Percentiles rank a stretch among this genome's conserved stretches.
Evolutionary conservation across 1,140 invertebrate genomes (phyloP).

Genomic region (Drosophila suzukii): DNA sequence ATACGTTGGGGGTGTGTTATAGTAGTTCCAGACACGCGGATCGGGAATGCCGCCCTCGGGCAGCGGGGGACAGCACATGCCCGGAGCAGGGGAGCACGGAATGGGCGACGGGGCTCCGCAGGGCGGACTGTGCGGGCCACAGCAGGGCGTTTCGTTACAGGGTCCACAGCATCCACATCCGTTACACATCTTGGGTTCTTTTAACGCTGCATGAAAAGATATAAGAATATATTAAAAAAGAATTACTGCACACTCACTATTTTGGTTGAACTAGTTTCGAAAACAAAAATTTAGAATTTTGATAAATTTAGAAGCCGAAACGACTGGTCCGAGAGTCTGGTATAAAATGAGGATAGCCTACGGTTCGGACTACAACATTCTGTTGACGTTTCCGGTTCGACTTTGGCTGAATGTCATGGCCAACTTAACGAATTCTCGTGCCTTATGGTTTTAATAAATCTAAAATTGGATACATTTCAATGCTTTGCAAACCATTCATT

Average conservation of each 20-base stretch:
- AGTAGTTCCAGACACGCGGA: constrained; percentile 78
- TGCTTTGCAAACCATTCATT: no score
- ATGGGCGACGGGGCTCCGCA: constrained; percentile 76
- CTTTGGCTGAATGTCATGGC: not conserved
- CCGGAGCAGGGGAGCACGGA: constrained; percentile 76
- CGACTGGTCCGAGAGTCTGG: constrained; percentile 3
- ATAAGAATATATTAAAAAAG: not conserved
- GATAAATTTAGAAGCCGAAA: constrained; percentile 13
- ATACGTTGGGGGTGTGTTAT: constrained; percentile 77
- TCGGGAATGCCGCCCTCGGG: constrained; percentile 79
- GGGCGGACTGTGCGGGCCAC: constrained; percentile 77
- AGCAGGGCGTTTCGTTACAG: constrained; percentile 63
- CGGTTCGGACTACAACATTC: not conserved
- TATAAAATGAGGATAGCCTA: constrained; percentile 3
- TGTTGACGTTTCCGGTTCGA: not conserved
- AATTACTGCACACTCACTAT: not conserved
- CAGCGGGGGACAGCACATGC: constrained; percentile 61
- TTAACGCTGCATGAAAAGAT: not conserved
- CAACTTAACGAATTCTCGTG: not conserved
- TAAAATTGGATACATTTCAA: no score
- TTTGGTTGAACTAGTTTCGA: not conserved
- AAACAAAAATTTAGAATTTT: constrained; percentile 10
- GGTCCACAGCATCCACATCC: constrained; percentile 48
- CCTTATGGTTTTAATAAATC: no score
- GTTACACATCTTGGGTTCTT: constrained; percentile 14